These are phyloP conservation scores for Caenorhabditis sp. DNA, from an alignment of 2,888 invertebrate species.

Conservation along the genomic window DNA sequence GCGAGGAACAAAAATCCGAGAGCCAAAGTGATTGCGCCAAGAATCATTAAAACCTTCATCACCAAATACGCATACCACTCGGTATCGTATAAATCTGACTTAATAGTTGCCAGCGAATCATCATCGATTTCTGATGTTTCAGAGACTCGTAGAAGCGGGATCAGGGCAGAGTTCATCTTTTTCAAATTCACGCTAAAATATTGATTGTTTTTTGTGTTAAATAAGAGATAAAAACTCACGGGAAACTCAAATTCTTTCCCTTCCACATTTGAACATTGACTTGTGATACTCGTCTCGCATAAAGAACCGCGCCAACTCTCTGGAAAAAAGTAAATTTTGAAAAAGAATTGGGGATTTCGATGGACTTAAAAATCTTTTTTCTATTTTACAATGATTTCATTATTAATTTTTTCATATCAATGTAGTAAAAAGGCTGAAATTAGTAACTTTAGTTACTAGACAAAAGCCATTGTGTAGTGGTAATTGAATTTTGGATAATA, in stretches of 20 bases:
- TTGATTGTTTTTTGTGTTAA: slow-evolving; percentile 3
- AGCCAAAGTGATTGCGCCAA: slow-evolving; percentile 28
- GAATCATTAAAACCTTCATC: slow-evolving; percentile 21
- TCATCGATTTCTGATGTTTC: slow-evolving; percentile 64
- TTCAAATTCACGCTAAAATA: slow-evolving; percentile 48
- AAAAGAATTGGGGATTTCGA: no score
- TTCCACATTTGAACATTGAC: slow-evolving; percentile 68
- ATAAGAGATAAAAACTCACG: slow-evolving; percentile 50
- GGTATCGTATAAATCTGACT: slow-evolving; percentile 48
- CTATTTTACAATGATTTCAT: not conserved
- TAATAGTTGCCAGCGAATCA: slow-evolving; percentile 53
- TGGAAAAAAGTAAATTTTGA: no score
- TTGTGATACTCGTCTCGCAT: slow-evolving; percentile 53
- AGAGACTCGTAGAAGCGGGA: slow-evolving; percentile 56
- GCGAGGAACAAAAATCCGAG: slow-evolving; percentile 28
- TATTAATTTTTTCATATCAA: no score
- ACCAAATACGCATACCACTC: slow-evolving; percentile 40
- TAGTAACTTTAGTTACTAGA: no score
- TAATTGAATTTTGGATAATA: not conserved
- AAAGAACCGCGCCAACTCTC: slow-evolving; percentile 52
- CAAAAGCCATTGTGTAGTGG: no score
- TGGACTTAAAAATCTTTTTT: no score
- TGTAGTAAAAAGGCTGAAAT: no score
- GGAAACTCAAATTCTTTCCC: slow-evolving; percentile 62
- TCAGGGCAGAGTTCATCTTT: slow-evolving; percentile 56